Conservation (phyloP, 2,113 vertebrate genomes). For the Ifrita kowaldi region DNA sequence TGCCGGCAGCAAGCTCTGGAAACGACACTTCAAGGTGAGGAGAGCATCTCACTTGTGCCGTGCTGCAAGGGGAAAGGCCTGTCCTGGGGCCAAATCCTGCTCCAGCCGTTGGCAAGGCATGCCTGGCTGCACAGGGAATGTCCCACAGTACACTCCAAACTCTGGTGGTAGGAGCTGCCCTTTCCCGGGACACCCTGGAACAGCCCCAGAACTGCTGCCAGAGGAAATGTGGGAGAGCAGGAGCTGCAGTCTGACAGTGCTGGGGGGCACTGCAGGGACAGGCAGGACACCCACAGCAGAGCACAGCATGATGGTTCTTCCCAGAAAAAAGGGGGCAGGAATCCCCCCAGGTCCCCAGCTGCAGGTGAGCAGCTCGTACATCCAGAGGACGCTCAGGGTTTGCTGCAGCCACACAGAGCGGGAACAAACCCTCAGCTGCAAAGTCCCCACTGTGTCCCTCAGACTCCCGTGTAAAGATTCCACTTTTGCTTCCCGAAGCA, state of each 20-base stretch:
- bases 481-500: background rate
- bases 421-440: background rate
- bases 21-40: background rate
- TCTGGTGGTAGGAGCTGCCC: background rate
- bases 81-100: background rate
- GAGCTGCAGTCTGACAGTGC: background rate
- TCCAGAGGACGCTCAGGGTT: background rate
- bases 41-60: fast-evolving
- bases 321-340: background rate
- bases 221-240: background rate
- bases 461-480: fast-evolving
- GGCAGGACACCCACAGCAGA: background rate
- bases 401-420: background rate
- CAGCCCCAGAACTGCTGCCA: background rate
- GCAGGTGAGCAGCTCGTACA: background rate
- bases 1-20: background rate
- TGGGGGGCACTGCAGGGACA: background rate
- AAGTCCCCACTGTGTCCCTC: background rate
- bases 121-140: fast-evolving
- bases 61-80: background rate
- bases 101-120: fast-evolving
- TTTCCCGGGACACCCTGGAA: background rate
- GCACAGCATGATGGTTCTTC: background rate
- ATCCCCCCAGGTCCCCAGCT: background rate
- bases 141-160: fast-evolving